phyloP scores from a whole-genome alignment of 2,797 vertebrate species.

The Parauchenoglanis punctatus region DNA sequence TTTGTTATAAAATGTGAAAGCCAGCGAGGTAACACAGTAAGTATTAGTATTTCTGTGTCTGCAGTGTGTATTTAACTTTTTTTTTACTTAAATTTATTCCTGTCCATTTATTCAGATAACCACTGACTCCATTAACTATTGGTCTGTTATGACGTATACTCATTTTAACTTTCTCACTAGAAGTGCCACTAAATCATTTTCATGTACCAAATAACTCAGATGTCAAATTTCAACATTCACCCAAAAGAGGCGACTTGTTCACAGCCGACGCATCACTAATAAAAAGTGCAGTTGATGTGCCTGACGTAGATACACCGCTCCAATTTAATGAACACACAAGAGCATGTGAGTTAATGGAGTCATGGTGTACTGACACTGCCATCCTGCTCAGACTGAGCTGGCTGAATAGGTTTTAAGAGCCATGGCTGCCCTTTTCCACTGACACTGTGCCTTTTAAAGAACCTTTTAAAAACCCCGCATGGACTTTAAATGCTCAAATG shows the following conservation, averaged over 20 bases:
- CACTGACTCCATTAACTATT: not conserved
- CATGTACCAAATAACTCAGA: not conserved
- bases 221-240: not conserved
- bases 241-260: not conserved
- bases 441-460: conserved; percentile 13
- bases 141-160: not conserved
- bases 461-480: not conserved
- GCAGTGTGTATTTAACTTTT: not conserved
- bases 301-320: not conserved
- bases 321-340: conserved; percentile 23
- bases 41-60: not conserved
- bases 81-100: too few relatives aligned
- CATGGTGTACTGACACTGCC: conserved; percentile 12
- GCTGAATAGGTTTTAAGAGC: conserved; percentile 27
- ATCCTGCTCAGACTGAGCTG: conserved; percentile 15
- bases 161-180: not conserved
- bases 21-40: not conserved
- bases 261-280: not conserved
- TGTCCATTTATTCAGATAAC: not conserved
- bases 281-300: not conserved
- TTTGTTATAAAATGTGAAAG: not conserved
- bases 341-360: conserved; percentile 19
- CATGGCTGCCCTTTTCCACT: not conserved
- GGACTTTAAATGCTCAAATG: not conserved
- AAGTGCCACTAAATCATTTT: not conserved